Evolutionary conservation across 1,140 invertebrate genomes (phyloP), one percentile per base, ranked within the genome.

Genomic region (Chlorops oryzae): DNA sequence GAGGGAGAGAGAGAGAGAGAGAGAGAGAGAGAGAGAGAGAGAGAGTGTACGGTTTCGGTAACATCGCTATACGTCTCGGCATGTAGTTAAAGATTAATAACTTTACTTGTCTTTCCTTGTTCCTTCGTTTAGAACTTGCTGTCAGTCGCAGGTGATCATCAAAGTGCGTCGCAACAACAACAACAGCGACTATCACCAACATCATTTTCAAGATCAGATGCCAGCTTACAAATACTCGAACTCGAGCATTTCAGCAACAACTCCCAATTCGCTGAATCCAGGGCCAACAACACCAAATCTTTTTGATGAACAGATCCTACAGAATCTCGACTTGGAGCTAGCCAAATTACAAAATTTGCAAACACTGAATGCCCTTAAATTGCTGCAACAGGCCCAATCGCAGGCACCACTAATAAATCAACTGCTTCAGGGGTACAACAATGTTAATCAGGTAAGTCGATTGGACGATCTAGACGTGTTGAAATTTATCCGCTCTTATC

Each of bases 261-360:
- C 42, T 37, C 42, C 42, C 4, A 39, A 7, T 10, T 10, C 18
- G 9, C n/a, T n/a, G 38, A 46, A 6, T 47, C 41, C 38, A 38
- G 18, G 7, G 22, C 23, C 25, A 51, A 50, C 25, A 43, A 50
- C 28, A 51, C 54, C 24, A 51, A 55, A 47, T 37, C 39, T 51
- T 6, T 55, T 51, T 37, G 47, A 54, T 34, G 47, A 54, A 39
- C 41, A 53, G 22, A 47, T 48, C 22, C n/a, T 53, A 24, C 46
- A 43, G 15, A 43, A 53, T 20, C 49, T 48, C 32, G 51, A 53
- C 21, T 40, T 47, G 12, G 74, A 77, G 21, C 44, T 76, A 34
- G 60, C 67, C 2, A 75, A 74, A 56, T 48, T 77, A 23, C 75
- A 76, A 51, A 76, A 75, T 62, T 50, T 77, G 44, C 75, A 77